Base-by-base conservation (phyloP, 2,888 invertebrate genomes). In the Crossocerus cetratus region DNA sequence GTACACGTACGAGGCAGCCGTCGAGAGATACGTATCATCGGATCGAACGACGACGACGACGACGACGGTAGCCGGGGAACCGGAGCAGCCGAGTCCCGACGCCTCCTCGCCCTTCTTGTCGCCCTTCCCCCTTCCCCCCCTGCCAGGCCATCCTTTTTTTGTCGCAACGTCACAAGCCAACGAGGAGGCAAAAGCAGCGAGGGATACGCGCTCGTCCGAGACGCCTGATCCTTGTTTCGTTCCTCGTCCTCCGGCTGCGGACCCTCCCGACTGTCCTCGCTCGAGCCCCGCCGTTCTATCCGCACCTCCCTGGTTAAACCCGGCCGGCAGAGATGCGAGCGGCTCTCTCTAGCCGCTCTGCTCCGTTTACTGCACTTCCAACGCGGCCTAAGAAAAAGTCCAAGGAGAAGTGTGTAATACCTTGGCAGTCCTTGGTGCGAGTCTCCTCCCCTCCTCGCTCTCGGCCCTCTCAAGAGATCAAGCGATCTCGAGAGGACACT, bases 1-100 rank as follows among this genome's bases (percentile, higher is more conserved):
- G 49, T 18, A 66, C 58, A 44, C 58, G 62, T 45, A 68, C 74
- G 74, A 63, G 61, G 72, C 60, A 58, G 63, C 53, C 72, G 60
- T 62, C 73, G 67, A 68, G 73, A 81, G 81, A 81, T 81, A 78
- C 76, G 64, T 78, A 77, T 80, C 78, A 66, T 74, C 74, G 79
- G 70, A 83, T 83, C 78, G 82, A 83, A 78, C 75, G 81, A 69
- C 32, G 32, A 32, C 32, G 32, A 32, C 32, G 32, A 32, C 32
- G 32, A 2, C 32, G 32, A 32, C 66, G 80, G 80, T 78, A 82
- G 82, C 72, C 72, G 69, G 61, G 78, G 80, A 82, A 82, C 78
- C 76, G 74, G 80, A 80, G 78, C 82, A 72, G 72, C 43, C 79
- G 66, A 76, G 73, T 74, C 65, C 67, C 75, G 72, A 78, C 74